phyloP scores from a whole-genome alignment of 1,140 invertebrate genomes.

The Trichonephila inaurata region DNA sequence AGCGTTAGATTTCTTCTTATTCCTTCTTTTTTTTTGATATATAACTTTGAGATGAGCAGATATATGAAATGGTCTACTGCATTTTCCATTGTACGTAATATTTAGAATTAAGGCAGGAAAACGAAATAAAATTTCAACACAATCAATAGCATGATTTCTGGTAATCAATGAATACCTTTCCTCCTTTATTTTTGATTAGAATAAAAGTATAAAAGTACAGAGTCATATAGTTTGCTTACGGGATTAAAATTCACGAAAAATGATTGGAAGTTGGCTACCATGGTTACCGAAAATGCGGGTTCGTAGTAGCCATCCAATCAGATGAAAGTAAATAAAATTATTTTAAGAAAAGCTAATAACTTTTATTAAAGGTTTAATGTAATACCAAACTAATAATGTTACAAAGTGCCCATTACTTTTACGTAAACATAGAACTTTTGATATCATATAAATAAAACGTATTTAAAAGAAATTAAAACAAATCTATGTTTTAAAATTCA shows the following conservation, averaged over 20 bases:
- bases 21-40: not conserved
- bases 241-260: constrained; percentile 8
- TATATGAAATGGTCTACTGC: not conserved
- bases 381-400: too few relatives aligned
- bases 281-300: not conserved
- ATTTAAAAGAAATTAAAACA: too few relatives aligned
- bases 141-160: not conserved
- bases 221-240: not conserved
- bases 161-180: not conserved
- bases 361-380: not conserved
- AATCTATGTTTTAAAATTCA: too few relatives aligned
- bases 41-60: not conserved
- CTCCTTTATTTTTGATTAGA: not conserved
- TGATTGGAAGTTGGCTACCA: constrained; percentile 11
- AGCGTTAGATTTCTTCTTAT: not conserved
- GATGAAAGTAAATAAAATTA: not conserved
- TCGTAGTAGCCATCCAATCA: not conserved
- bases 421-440: too few relatives aligned
- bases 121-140: not conserved
- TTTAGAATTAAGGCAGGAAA: not conserved
- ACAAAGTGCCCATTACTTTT: too few relatives aligned
- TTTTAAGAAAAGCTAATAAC: not conserved
- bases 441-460: too few relatives aligned
- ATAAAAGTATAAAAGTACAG: not conserved
- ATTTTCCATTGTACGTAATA: not conserved